Conservation (phyloP, 2,888 invertebrate species). For the Mylabris sibirica region DNA sequence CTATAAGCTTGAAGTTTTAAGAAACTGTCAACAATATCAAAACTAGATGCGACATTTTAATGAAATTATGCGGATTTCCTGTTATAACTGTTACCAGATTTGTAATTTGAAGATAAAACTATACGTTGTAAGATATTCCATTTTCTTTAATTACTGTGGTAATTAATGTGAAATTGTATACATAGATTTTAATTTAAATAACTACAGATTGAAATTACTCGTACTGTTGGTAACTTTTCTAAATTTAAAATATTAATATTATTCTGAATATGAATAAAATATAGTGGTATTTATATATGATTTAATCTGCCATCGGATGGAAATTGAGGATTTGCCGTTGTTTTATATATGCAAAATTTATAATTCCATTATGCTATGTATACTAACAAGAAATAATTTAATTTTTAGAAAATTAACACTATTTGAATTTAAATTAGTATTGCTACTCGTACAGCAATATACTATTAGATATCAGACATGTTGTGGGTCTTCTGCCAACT, state of each 20-base stretch:
- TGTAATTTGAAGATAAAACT: conserved; percentile 2
- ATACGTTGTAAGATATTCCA: conserved; percentile 8
- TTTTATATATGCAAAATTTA: too few relatives aligned
- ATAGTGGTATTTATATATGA: too few relatives aligned
- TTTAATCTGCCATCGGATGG: too few relatives aligned
- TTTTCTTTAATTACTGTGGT: neutral
- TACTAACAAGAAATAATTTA: too few relatives aligned
- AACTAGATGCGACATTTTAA: conserved; percentile 10
- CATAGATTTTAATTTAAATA: neutral
- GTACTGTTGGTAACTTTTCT: neutral
- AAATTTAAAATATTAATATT: too few relatives aligned
- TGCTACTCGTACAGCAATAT: too few relatives aligned
- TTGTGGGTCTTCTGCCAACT: too few relatives aligned
- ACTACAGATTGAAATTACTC: neutral
- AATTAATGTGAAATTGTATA: neutral
- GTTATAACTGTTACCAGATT: conserved; percentile 2
- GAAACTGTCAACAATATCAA: neutral
- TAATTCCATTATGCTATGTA: too few relatives aligned
- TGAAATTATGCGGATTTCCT: conserved; percentile 2
- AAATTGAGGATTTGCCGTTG: too few relatives aligned
- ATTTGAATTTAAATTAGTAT: too few relatives aligned
- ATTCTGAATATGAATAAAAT: neutral
- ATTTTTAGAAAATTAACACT: too few relatives aligned
- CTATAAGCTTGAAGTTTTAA: neutral
- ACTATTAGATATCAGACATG: too few relatives aligned